These are phyloP conservation scores for Diadromus collaris DNA, from an alignment of 2,888 invertebrate genomes.

Conservation along the genomic window DNA sequence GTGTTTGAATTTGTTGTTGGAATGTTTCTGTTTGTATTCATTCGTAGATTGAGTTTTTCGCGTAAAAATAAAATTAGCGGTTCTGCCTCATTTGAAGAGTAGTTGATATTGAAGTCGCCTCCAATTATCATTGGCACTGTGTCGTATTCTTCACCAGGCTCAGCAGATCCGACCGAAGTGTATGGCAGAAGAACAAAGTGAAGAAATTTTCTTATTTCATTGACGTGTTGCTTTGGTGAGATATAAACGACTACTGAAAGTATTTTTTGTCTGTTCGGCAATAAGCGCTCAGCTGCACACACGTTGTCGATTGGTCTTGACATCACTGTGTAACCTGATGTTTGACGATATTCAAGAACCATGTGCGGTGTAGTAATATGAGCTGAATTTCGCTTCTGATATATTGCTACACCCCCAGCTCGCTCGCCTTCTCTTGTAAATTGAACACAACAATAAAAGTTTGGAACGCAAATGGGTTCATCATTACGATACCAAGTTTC, in stretches of 20 bases:
- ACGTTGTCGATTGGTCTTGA: constrained; percentile 34
- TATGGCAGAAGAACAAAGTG: constrained; percentile 12
- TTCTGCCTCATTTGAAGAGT: background rate
- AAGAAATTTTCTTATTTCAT: constrained; percentile 8
- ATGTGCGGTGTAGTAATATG: background rate
- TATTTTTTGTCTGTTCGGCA: background rate
- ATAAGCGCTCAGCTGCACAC: constrained; percentile 21
- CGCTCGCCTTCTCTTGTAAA: constrained; percentile 30
- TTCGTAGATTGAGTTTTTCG: no score
- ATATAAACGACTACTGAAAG: background rate
- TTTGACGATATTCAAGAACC: no score
- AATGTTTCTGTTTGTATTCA: no score
- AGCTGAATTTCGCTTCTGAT: background rate
- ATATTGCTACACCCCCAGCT: constrained; percentile 41
- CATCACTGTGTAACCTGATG: no score
- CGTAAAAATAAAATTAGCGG: no score
- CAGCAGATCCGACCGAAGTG: constrained; percentile 10
- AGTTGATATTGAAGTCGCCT: constrained; percentile 33
- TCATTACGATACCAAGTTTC: constrained; percentile 44
- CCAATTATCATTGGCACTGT: constrained; percentile 28
- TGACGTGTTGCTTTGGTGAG: background rate
- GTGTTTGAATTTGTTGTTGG: no score
- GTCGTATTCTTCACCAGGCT: constrained; percentile 1
- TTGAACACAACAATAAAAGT: constrained; percentile 40
- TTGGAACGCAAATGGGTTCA: constrained; percentile 37